These are phyloP conservation scores for Lydus trimaculatus DNA, from an alignment of 2,888 invertebrate genomes.

Conservation along the genomic window DNA sequence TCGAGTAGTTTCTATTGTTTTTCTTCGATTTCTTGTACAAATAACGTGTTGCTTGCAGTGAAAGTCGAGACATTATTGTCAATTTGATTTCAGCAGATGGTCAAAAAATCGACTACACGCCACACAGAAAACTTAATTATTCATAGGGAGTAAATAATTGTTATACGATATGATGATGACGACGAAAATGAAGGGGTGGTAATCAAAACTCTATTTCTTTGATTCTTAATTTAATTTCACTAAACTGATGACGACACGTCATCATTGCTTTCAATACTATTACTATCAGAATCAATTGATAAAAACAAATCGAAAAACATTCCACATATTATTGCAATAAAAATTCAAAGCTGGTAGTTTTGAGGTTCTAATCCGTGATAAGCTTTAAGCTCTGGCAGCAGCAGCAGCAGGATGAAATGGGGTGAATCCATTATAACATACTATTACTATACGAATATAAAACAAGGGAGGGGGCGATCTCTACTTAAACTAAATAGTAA, in stretches of 20 bases:
- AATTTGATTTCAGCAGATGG: conserved; percentile 57
- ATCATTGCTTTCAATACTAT: too few species aligned
- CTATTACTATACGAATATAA: too few species aligned
- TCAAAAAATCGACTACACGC: conserved; percentile 55
- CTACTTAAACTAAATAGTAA: conserved; percentile 29
- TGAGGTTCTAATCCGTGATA: conserved; percentile 36
- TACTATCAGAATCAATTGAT: not conserved
- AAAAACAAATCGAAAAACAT: not conserved
- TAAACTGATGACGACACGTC: not conserved
- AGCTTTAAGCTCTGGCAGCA: conserved; percentile 24
- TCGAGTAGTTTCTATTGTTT: not conserved
- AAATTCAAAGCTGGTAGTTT: conserved; percentile 23
- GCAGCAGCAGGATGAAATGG: conserved; percentile 25
- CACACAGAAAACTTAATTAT: conserved; percentile 60
- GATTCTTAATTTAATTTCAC: not conserved
- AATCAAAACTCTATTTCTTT: not conserved
- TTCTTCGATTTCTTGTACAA: not conserved
- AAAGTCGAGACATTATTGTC: not conserved
- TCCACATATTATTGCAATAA: not conserved
- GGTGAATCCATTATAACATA: conserved; percentile 34
- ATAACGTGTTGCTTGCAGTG: not conserved
- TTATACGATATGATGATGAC: conserved; percentile 48
- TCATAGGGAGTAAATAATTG: conserved; percentile 63
- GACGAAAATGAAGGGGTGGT: not conserved
- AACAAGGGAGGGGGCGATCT: conserved; percentile 1